Conservation (phyloP, 2,797 vertebrate species). For the Lepilemur ruficaudatus region DNA sequence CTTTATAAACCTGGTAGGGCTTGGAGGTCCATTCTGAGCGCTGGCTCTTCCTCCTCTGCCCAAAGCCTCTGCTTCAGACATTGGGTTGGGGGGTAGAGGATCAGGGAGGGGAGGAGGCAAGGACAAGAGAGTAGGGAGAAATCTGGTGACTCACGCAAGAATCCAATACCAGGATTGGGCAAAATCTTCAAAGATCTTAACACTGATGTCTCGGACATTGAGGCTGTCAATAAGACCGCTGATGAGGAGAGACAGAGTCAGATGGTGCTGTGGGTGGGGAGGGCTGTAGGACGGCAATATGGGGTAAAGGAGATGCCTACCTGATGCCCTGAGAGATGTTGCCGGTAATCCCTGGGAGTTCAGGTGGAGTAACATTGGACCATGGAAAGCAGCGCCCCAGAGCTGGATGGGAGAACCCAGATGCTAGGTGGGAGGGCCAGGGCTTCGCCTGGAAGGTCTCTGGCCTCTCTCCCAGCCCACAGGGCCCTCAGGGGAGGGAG, state of each 20-base stretch:
- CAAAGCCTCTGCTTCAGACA: not conserved
- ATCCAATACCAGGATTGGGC: slow-evolving; percentile 93
- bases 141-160: slow-evolving; percentile 88
- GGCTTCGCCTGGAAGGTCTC: not conserved
- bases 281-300: not conserved
- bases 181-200: slow-evolving; percentile 93
- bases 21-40: not conserved
- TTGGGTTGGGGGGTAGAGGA: not conserved
- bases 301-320: slow-evolving; percentile 76
- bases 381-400: slow-evolving; percentile 88
- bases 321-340: slow-evolving; percentile 82
- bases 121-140: not conserved
- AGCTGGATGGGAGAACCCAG: slow-evolving; percentile 76
- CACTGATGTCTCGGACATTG: slow-evolving; percentile 84
- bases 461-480: not conserved
- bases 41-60: not conserved
- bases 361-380: not conserved
- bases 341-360: not conserved
- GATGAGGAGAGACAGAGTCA: not conserved
- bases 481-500: not conserved
- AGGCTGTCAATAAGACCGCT: slow-evolving; percentile 75
- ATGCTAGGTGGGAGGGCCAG: not conserved
- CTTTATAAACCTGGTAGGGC: not conserved
- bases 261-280: not conserved
- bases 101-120: not conserved